Percentiles rank a stretch among this genome's conserved stretches.
Conservation (phyloP, 2,888 invertebrate genomes). For the Saturnia japonica region DNA sequence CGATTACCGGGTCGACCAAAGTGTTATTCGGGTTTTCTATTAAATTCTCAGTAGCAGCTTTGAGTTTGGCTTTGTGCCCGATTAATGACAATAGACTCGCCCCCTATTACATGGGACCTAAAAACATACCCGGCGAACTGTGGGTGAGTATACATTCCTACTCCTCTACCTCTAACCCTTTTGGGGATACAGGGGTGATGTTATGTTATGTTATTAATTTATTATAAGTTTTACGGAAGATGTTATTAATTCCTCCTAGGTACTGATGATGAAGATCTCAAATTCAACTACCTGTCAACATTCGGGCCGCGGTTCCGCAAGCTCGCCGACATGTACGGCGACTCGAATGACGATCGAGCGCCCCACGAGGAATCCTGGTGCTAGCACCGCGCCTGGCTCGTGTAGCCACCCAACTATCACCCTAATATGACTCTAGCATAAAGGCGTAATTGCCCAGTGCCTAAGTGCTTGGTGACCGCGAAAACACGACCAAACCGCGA, state of each 20-base stretch:
- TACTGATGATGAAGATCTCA: conserved; percentile 95
- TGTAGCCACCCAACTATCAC: conserved; percentile 60
- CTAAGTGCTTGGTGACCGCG: conserved; percentile 35
- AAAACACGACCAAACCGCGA: conserved; percentile 15
- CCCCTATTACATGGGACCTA: no score
- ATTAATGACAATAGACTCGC: no score
- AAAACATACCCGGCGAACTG: no score
- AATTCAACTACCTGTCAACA: conserved; percentile 96
- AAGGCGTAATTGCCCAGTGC: conserved; percentile 38
- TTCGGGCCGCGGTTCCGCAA: conserved; percentile 98
- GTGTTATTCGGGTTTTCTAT: no score
- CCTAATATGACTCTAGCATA: conserved; percentile 42
- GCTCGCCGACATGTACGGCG: conserved; percentile 97
- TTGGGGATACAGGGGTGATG: no score
- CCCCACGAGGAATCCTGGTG: conserved; percentile 93
- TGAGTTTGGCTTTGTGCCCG: no score
- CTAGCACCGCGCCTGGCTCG: conserved; percentile 81
- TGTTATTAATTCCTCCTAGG: conserved; percentile 61
- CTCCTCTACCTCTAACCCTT: no score
- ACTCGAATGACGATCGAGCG: conserved; percentile 91
- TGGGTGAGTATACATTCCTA: no score
- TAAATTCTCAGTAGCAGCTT: no score
- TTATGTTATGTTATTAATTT: no score
- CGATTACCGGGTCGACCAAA: no score
- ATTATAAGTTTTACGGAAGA: background rate